Conservation (phyloP, 2,113 vertebrate genomes). For the Bambusicola thoracicus region DNA sequence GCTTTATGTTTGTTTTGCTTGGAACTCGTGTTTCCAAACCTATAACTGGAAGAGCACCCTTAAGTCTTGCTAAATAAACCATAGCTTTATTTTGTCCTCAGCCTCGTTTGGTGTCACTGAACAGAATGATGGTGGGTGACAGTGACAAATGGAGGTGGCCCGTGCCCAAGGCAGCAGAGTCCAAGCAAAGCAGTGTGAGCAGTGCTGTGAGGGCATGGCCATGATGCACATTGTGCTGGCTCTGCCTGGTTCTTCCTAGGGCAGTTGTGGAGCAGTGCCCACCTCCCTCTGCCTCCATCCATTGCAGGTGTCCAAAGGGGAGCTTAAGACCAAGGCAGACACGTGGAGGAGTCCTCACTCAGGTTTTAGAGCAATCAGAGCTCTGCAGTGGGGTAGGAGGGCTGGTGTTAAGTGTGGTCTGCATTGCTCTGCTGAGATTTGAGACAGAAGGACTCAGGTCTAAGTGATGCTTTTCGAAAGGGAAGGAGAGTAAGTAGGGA, state of each 20-base stretch:
- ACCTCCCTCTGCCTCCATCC: background rate
- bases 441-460: background rate
- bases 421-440: background rate
- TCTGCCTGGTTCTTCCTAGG: background rate
- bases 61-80: constrained; percentile 17
- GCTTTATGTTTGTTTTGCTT: background rate
- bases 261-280: background rate
- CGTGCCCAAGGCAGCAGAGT: background rate
- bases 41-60: background rate
- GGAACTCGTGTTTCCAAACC: constrained; percentile 19
- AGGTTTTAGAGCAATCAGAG: background rate
- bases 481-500: background rate
- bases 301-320: background rate
- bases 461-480: background rate
- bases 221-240: rapidly evolving
- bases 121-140: background rate
- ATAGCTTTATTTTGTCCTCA: background rate
- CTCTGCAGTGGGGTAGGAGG: background rate
- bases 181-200: background rate
- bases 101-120: background rate
- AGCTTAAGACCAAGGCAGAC: background rate
- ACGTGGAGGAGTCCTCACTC: background rate
- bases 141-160: constrained; percentile 13
- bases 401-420: background rate
- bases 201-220: background rate